These are phyloP conservation scores for Mya arenaria DNA, from an alignment of 1,140 invertebrate species.

Conservation along the genomic window DNA sequence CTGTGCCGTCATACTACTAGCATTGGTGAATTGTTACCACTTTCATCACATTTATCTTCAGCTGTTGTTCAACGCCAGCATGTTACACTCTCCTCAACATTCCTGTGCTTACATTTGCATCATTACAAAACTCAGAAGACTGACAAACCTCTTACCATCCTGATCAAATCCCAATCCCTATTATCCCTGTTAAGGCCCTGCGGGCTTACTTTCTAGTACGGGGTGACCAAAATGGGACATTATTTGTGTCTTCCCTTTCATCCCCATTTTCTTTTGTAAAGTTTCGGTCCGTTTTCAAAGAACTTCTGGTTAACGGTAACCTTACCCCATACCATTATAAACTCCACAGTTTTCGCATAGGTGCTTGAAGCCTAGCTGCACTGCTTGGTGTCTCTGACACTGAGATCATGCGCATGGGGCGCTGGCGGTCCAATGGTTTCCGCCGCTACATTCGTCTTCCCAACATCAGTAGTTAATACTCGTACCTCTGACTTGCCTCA, in stretches of 20 bases:
- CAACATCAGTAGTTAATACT: neutral
- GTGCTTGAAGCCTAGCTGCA: neutral
- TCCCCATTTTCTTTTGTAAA: neutral
- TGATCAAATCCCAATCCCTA: neutral
- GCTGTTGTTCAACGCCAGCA: neutral
- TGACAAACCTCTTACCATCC: slow-evolving; percentile 12
- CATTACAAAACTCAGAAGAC: neutral
- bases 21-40: neutral
- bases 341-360: slow-evolving; percentile 22
- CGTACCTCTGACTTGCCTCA: no score
- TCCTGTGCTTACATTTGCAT: neutral
- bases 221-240: neutral
- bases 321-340: neutral
- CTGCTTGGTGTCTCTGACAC: neutral
- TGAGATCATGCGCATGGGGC: slow-evolving; percentile 1
- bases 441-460: neutral
- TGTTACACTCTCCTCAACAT: neutral
- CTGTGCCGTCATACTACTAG: neutral
- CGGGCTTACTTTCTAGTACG: neutral
- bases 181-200: neutral
- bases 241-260: neutral
- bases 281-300: neutral
- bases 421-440: slow-evolving; percentile 5
- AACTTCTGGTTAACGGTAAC: neutral
- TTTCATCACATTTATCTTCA: neutral